Conservation (phyloP, 2,888 invertebrate genomes). For the Deroplatys truncata region DNA sequence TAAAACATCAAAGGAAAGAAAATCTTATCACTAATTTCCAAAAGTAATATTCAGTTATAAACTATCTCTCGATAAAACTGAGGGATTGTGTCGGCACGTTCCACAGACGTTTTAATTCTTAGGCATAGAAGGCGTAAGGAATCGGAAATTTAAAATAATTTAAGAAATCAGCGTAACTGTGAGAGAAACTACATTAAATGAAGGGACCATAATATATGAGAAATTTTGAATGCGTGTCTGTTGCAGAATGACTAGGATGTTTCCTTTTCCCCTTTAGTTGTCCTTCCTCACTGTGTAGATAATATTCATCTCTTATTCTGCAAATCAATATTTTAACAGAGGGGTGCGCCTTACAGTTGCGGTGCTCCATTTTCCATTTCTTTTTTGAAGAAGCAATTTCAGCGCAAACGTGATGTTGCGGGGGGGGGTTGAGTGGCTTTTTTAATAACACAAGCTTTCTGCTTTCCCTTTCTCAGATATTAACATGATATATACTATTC, state of each 20-base stretch:
- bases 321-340: neutral
- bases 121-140: no score
- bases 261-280: neutral
- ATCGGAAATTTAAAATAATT: no score
- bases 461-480: neutral
- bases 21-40: no score
- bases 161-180: no score
- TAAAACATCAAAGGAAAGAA: no score
- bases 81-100: no score
- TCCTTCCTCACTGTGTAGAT: neutral
- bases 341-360: neutral
- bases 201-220: no score
- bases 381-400: neutral
- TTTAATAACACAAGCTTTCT: neutral
- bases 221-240: neutral
- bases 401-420: neutral
- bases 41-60: no score
- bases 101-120: no score
- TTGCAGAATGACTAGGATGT: neutral
- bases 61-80: no score
- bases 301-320: neutral
- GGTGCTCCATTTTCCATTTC: neutral
- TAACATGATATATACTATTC: neutral
- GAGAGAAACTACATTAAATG: no score
- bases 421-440: neutral